Evolutionary conservation across 2,888 invertebrate genomes (phyloP).

Genomic region (Leptothorax acervorum): DNA sequence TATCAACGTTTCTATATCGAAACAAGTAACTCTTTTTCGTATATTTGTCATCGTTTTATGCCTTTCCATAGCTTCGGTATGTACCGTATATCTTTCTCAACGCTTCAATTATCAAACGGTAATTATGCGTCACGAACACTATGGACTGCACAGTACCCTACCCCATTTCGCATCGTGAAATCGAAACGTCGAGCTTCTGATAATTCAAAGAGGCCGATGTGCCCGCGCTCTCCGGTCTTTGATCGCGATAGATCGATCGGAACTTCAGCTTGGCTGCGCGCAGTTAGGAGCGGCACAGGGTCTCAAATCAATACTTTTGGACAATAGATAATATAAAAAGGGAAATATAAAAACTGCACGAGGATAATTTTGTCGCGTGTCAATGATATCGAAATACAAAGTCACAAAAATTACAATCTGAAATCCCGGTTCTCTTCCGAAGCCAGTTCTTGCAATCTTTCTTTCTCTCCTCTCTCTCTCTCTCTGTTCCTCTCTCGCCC

Average conservation of each 20-base stretch:
- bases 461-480: constrained; percentile 2
- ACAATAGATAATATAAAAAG: constrained; percentile 20
- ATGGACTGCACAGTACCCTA: background rate
- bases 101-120: constrained; percentile 47
- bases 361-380: background rate
- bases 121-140: constrained; percentile 53
- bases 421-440: constrained; percentile 13
- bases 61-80: background rate
- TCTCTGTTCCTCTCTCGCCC: background rate
- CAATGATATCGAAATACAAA: background rate
- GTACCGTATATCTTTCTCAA: constrained; percentile 1
- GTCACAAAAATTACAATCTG: constrained; percentile 8
- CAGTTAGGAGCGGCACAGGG: background rate
- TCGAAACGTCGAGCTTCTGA: constrained; percentile 50
- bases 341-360: background rate
- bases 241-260: constrained; percentile 23
- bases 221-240: constrained; percentile 9
- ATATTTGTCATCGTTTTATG: background rate
- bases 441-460: constrained; percentile 26
- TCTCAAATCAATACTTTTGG: constrained; percentile 1
- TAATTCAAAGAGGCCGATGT: constrained; percentile 43
- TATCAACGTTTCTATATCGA: background rate
- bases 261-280: background rate
- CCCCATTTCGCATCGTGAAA: constrained; percentile 25
- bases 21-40: background rate